phyloP scores from a whole-genome alignment of 2,888 invertebrate species.

The Papilio protenor region DNA sequence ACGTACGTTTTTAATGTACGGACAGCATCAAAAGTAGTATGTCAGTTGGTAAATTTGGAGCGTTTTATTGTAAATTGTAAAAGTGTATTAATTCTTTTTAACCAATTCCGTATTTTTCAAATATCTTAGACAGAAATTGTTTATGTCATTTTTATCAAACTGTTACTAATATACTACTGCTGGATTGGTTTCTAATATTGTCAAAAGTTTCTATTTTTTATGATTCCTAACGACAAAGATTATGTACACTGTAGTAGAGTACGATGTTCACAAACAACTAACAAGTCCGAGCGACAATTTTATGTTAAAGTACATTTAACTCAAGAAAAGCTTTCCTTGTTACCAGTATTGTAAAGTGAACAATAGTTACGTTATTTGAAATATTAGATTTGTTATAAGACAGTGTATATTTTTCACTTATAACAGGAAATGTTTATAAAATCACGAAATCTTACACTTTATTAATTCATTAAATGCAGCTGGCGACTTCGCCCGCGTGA shows the following conservation, averaged over 20 bases:
- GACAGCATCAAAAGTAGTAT: background rate
- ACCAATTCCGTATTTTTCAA: no score
- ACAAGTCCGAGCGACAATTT: background rate
- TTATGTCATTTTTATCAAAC: no score
- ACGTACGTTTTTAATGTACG: background rate
- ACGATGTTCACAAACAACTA: background rate
- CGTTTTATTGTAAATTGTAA: no score
- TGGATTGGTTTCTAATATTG: no score
- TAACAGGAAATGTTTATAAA: no score
- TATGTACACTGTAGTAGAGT: background rate
- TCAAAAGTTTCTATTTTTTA: background rate
- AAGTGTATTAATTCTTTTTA: no score
- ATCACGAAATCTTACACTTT: no score
- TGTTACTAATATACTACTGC: no score
- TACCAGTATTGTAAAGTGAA: background rate
- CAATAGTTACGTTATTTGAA: background rate
- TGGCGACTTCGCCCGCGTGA: no score
- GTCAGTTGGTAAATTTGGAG: background rate
- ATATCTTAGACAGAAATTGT: no score
- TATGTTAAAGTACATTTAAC: constrained; percentile 1
- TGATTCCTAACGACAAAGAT: background rate
- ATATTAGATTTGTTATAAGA: background rate
- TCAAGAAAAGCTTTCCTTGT: constrained; percentile 5
- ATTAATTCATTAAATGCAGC: no score
- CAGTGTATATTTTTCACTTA: background rate